Base-by-base conservation (phyloP, 2,797 vertebrate genomes). In the Acanthurus lineatus region DNA sequence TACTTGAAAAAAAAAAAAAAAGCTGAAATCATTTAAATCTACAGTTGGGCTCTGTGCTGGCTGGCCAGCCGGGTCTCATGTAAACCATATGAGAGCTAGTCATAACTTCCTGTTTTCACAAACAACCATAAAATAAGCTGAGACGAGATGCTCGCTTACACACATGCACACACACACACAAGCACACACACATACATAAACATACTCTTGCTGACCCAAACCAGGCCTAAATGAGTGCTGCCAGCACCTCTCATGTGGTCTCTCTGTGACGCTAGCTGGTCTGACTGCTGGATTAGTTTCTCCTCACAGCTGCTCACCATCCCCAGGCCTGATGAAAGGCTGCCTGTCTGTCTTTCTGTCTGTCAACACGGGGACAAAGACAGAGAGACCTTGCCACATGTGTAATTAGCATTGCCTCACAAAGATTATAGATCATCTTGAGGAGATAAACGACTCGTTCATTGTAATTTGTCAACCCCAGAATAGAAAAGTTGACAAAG, bases 21-120 rank as follows among this genome's bases (percentile, higher is more conserved):
- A 58, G 57, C 49, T 68, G 10, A 78, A 88, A 81, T 73, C 35
- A 69, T 82, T 83, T 70, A 48, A 78, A 75, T 63, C 69, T 74
- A 68, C 81, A 87, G 74, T 73, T 25, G 64, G 54, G 77, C 45
- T 75, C 63, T 88, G 76, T 83, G 83, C 83, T 72, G 58, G 77
- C 74, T 11, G 38, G 42, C 53, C 54, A 58, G 86, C 73, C 77
- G 69, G 78, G 67, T 79, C 87, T 89, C 81, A 90, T 91, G 76
- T 88, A 87, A 91, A 94, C 89, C 91, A 94, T 87, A 91, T 92
- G 91, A 83, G 87, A 85, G 73, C 85, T 83, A 93, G 91, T 91
- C 93, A 94, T 89, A 86, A 94, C 91, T 94, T 95, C 93, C 93
- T 92, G 91, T 94, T 95, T 94, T 94, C 81, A 80, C 82, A 90